These are phyloP conservation scores for Ruditapes philippinarum DNA, from an alignment of 1,140 invertebrate species.

Conservation along the genomic window DNA sequence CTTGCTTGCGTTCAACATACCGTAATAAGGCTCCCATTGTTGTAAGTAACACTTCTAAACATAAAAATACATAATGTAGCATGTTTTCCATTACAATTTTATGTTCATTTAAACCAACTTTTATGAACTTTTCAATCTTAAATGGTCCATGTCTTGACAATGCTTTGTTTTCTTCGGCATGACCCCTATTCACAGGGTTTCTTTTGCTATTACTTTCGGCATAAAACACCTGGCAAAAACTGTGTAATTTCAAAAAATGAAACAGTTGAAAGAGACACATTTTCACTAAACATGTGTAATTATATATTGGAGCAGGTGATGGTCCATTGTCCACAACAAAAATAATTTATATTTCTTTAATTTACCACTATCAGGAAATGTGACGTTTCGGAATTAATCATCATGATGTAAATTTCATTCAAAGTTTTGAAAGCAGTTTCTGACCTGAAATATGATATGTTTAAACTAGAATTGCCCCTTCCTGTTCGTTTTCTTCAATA, in stretches of 20 bases:
- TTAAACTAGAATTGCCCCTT: not conserved
- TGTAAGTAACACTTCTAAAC: not conserved
- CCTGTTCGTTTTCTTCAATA: not conserved
- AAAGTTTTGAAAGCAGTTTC: not conserved
- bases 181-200: not conserved
- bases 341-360: not conserved
- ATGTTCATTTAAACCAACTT: not conserved
- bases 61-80: not conserved
- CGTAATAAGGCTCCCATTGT: not conserved
- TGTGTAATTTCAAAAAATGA: not conserved
- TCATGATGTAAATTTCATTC: not conserved
- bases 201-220: not conserved
- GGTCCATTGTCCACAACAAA: not conserved
- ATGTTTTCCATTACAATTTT: not conserved
- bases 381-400: not conserved
- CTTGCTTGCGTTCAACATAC: not conserved
- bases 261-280: not conserved
- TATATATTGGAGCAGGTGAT: not conserved
- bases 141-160: not conserved
- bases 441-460: not conserved
- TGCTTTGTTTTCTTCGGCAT: not conserved
- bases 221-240: not conserved
- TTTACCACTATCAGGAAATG: not conserved
- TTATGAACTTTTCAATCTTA: not conserved
- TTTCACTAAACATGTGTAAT: not conserved